A percentile compares a stretch with the other conserved stretches of the same genome.
Evolutionary conservation across 2,113 vertebrate species (phyloP).

Genomic region (Daphoenositta chrysoptera): DNA sequence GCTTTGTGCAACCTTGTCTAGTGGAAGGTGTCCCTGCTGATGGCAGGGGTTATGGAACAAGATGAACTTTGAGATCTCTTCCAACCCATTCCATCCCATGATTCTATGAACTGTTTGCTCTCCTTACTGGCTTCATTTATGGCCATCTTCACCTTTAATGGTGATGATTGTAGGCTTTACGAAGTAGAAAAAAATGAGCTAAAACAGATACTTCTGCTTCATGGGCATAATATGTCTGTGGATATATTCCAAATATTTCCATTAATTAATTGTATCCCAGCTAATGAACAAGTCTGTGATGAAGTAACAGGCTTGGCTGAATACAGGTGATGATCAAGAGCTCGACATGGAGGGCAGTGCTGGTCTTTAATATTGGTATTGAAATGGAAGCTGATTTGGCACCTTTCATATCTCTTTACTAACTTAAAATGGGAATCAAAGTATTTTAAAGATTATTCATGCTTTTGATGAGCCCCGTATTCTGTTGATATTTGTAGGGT

Average conservation of each 20-base stretch:
- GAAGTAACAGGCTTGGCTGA: background rate
- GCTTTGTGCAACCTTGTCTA: background rate
- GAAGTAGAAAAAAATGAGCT: background rate
- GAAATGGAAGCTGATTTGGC: background rate
- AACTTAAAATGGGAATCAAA: background rate
- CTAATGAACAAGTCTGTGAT: background rate
- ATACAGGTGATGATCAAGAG: background rate
- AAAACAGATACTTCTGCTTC: background rate
- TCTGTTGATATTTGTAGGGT: background rate
- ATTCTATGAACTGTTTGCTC: background rate
- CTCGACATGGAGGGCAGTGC: fast-evolving
- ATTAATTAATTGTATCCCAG: background rate
- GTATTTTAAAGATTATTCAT: background rate
- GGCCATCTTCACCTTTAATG: background rate
- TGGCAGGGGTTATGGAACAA: background rate
- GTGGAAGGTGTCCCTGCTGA: background rate
- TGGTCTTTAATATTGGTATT: background rate
- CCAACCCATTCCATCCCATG: background rate
- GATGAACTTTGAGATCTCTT: background rate
- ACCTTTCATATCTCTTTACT: background rate
- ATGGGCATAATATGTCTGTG: background rate
- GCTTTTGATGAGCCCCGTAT: background rate
- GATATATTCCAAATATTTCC: background rate
- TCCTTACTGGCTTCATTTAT: background rate
- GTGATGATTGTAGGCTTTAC: background rate